phyloP scores from a whole-genome alignment of 2,113 vertebrate species.

The Carollia perspicillata region DNA sequence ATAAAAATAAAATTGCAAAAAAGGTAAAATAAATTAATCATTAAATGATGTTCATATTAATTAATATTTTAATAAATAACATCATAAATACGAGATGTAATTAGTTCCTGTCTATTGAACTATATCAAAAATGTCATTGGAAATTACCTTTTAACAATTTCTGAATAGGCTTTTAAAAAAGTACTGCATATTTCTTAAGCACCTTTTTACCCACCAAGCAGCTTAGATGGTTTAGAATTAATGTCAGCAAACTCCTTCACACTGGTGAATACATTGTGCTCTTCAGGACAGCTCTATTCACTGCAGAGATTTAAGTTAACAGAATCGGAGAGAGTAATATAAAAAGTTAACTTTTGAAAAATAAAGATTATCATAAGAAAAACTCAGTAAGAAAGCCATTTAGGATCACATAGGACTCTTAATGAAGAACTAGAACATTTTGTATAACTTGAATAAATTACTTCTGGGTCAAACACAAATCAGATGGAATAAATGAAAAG shows the following conservation, averaged over 20 bases:
- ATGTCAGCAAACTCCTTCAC: background rate
- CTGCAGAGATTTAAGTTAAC: constrained; percentile 14
- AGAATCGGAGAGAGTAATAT: background rate
- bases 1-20: background rate
- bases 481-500: constrained; percentile 21
- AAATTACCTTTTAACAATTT: background rate
- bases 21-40: background rate
- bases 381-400: constrained; percentile 15
- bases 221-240: background rate
- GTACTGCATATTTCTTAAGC: background rate
- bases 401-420: constrained; percentile 20
- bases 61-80: background rate
- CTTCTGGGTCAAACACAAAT: constrained; percentile 6
- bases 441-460: constrained; percentile 24
- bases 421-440: constrained; percentile 42
- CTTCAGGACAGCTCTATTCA: background rate
- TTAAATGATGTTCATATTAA: background rate
- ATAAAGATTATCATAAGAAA: constrained; percentile 40
- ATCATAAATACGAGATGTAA: background rate
- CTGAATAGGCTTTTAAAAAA: too few relatives aligned
- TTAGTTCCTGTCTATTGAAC: background rate
- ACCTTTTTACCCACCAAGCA: background rate
- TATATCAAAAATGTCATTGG: background rate
- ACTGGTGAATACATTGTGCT: background rate
- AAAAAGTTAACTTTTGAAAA: constrained; percentile 42